phyloP scores from a whole-genome alignment of 2,113 vertebrate species.

The Heterotis niloticus region DNA sequence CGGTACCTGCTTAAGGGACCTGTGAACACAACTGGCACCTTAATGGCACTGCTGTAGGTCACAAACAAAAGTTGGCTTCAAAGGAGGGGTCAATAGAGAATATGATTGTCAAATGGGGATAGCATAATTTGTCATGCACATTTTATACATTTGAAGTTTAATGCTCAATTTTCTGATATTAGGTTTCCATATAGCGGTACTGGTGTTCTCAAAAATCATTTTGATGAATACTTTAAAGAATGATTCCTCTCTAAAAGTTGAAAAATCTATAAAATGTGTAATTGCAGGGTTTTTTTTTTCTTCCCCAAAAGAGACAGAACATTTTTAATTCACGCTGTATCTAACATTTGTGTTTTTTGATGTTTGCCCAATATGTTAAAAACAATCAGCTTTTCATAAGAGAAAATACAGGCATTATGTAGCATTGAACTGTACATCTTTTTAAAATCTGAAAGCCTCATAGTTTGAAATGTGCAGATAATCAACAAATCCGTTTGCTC shows the following conservation, averaged over 20 bases:
- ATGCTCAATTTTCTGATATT: constrained; percentile 43
- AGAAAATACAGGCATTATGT: background rate
- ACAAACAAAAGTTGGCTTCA: no score
- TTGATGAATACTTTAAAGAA: background rate
- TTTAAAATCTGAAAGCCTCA: background rate
- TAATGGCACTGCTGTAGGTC: background rate
- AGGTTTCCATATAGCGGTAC: constrained; percentile 52
- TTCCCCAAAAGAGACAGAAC: no score
- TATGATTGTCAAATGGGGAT: constrained; percentile 29
- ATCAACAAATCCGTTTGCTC: constrained; percentile 9
- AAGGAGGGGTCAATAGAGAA: background rate
- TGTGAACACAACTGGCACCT: constrained; percentile 1
- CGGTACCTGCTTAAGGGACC: constrained; percentile 22
- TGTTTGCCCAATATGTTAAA: no score
- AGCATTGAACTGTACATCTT: constrained; percentile 13
- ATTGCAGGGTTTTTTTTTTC: background rate
- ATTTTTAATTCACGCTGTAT: background rate
- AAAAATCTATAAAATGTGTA: background rate
- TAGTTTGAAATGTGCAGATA: constrained; percentile 13
- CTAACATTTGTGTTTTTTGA: background rate
- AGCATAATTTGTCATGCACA: constrained; percentile 31
- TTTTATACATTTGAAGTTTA: constrained; percentile 23
- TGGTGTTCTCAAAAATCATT: constrained; percentile 27
- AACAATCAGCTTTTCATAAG: background rate
- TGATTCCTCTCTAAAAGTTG: background rate